Percentiles rank a stretch among this genome's conserved stretches.
These are phyloP conservation scores for Andrena dorsata DNA, from an alignment of 2,888 invertebrate species.

Conservation along the genomic window DNA sequence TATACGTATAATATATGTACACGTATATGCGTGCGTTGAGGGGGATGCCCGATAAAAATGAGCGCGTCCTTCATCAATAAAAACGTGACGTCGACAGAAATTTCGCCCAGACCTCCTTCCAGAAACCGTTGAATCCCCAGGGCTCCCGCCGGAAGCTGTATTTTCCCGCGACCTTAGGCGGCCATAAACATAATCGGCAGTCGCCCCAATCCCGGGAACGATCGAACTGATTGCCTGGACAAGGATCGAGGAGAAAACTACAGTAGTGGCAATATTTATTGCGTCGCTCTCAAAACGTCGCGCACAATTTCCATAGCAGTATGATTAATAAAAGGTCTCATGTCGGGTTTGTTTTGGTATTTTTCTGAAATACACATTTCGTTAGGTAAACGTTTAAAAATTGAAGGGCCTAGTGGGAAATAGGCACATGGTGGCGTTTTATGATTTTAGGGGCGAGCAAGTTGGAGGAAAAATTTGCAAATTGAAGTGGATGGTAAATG, in stretches of 20 bases:
- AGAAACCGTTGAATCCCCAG: conserved; percentile 19
- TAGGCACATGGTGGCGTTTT: too few relatives aligned
- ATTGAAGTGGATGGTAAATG: too few relatives aligned
- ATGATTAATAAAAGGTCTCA: too few relatives aligned
- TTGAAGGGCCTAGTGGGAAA: too few relatives aligned
- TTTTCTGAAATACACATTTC: too few relatives aligned
- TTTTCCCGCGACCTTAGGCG: conserved; percentile 5
- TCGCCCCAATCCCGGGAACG: background rate
- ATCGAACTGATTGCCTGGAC: background rate
- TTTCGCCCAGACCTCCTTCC: conserved; percentile 14
- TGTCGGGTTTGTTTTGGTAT: too few relatives aligned
- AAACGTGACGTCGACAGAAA: conserved; percentile 50
- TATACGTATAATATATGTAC: background rate
- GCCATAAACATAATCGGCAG: background rate
- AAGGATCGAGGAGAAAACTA: background rate
- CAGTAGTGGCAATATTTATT: too few relatives aligned
- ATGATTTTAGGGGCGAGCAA: too few relatives aligned
- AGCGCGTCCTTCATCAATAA: conserved; percentile 40
- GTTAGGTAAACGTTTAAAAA: too few relatives aligned
- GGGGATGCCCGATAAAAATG: conserved; percentile 29
- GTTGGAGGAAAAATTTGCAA: too few relatives aligned
- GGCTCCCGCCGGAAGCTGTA: conserved; percentile 13
- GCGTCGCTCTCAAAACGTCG: too few relatives aligned
- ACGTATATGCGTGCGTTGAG: background rate
- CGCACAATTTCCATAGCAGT: too few relatives aligned